Conservation (phyloP, 2,113 vertebrate species). For the Tor tambroides region DNA sequence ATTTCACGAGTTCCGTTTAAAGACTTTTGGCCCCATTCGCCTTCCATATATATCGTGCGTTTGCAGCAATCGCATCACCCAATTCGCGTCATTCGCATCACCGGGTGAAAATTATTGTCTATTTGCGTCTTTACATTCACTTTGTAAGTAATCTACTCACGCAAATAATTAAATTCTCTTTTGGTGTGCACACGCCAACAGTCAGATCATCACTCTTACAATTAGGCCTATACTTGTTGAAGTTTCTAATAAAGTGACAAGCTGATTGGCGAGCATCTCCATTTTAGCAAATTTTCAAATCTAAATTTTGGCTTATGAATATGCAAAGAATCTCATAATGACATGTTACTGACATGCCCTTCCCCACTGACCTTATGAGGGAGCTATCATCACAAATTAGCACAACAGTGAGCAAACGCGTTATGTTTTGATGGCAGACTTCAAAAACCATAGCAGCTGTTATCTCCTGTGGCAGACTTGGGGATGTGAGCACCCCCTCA, state of each 20-base stretch:
- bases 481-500: neutral
- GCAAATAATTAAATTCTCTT: too few relatives aligned
- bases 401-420: neutral
- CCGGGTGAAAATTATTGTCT: too few relatives aligned
- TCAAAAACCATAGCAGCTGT: neutral
- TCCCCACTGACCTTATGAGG: neutral
- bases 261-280: neutral
- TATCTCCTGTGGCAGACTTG: neutral
- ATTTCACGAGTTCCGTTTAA: too few relatives aligned
- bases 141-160: too few relatives aligned
- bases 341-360: neutral
- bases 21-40: too few relatives aligned
- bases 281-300: neutral
- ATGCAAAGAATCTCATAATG: neutral
- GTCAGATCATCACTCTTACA: too few relatives aligned
- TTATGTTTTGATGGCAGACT: constrained; percentile 21
- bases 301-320: neutral
- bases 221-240: neutral
- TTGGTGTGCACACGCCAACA: too few relatives aligned
- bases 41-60: too few relatives aligned
- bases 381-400: neutral
- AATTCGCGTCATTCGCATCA: too few relatives aligned
- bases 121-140: too few relatives aligned
- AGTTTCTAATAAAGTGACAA: neutral
- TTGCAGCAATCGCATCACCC: too few relatives aligned